Conservation (phyloP, 2,888 invertebrate genomes). For the Plemyria rubiginata region DNA sequence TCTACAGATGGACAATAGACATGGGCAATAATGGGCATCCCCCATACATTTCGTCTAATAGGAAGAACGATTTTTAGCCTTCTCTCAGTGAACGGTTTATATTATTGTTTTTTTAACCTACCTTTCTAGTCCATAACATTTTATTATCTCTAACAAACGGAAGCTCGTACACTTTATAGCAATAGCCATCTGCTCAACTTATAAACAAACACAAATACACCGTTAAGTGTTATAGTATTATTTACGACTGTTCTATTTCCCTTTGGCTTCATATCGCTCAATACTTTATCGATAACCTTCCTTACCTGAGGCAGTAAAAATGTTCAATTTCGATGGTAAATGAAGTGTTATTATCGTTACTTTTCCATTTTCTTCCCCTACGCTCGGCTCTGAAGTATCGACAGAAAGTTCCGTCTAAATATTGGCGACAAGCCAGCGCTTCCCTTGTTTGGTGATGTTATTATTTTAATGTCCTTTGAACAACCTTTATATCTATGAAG, state of each 20-base stretch:
- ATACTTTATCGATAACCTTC: constrained; percentile 29
- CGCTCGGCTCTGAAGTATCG: constrained; percentile 32
- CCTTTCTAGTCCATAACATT: neutral
- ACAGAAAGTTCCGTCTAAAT: constrained; percentile 34
- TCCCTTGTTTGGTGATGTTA: constrained; percentile 15
- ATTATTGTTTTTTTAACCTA: neutral
- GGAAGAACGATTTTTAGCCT: no score
- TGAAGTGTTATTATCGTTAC: constrained; percentile 41
- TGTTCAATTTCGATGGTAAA: constrained; percentile 30
- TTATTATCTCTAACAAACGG: constrained; percentile 11
- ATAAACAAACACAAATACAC: constrained; percentile 17
- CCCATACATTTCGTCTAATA: no score
- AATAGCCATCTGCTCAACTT: constrained; percentile 19
- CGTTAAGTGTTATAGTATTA: constrained; percentile 16
- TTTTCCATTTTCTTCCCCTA: constrained; percentile 44
- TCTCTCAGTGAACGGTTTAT: no score
- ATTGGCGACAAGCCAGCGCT: constrained; percentile 48
- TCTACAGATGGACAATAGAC: no score
- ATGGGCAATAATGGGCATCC: no score
- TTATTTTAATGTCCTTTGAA: constrained; percentile 22
- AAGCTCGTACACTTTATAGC: constrained; percentile 10
- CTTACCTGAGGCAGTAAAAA: constrained; percentile 35
- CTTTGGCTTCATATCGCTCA: constrained; percentile 25
- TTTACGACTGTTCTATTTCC: constrained; percentile 22
- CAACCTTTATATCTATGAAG: constrained; percentile 11